phyloP scores from a whole-genome alignment of 2,113 vertebrate genomes.

The Leiothrix lutea region DNA sequence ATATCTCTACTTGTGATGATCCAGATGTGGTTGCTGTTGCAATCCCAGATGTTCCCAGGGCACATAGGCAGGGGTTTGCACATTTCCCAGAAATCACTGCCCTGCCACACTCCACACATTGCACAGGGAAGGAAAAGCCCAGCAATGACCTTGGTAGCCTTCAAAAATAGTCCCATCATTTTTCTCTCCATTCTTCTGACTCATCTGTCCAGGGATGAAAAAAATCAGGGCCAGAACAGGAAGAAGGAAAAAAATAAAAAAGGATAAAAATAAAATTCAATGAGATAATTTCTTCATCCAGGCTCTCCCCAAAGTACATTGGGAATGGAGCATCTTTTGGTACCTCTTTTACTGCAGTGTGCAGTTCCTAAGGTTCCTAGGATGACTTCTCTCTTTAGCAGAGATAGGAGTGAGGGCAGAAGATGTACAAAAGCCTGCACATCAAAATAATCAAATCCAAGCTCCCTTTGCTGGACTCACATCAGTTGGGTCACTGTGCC shows the following conservation, averaged over 20 bases:
- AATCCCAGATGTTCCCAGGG: neutral
- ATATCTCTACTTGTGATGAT: neutral
- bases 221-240: neutral
- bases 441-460: conserved; percentile 8
- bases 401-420: neutral
- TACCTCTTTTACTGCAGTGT: neutral
- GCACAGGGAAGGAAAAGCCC: neutral
- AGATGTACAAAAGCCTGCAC: neutral
- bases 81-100: neutral
- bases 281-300: neutral
- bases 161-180: neutral
- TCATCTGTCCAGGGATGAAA: neutral
- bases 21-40: conserved; percentile 1
- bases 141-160: neutral
- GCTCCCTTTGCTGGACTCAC: neutral
- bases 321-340: neutral
- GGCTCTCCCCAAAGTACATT: neutral
- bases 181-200: neutral
- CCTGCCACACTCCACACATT: neutral
- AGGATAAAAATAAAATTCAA: neutral
- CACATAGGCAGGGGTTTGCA: neutral
- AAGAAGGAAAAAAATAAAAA: neutral
- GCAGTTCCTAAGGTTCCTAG: neutral
- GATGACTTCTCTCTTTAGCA: neutral
- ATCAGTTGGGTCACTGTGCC: neutral